Evolutionary conservation across 2,888 invertebrate species (phyloP).

Genomic region (Acrobasis repandana): DNA sequence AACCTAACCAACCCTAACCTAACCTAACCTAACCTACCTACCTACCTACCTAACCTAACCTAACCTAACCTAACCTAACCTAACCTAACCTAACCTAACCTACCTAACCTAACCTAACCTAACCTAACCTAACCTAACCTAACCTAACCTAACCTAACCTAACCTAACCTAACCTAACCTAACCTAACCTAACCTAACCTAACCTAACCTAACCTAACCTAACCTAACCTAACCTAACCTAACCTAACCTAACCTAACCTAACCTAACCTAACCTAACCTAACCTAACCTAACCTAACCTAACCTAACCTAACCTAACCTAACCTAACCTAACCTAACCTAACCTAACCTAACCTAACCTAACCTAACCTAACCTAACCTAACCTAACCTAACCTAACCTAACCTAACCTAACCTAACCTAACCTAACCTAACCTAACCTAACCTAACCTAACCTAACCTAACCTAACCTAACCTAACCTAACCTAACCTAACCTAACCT

Average conservation of each 20-base stretch:
- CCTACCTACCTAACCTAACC: conserved; percentile 27
- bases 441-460: conserved; percentile 33
- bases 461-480: conserved; percentile 32
- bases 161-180: conserved; percentile 29
- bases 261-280: conserved; percentile 27
- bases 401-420: conserved; percentile 31
- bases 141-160: conserved; percentile 26
- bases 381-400: conserved; percentile 31
- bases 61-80: conserved; percentile 33
- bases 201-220: conserved; percentile 26
- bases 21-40: conserved; percentile 31
- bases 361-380: conserved; percentile 36
- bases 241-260: conserved; percentile 30
- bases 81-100: conserved; percentile 32
- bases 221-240: conserved; percentile 35
- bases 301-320: conserved; percentile 39
- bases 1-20: too few species aligned
- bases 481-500: conserved; percentile 35
- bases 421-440: conserved; percentile 37
- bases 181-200: conserved; percentile 31
- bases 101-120: conserved; percentile 31
- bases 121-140: conserved; percentile 30
- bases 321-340: conserved; percentile 38
- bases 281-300: conserved; percentile 31
- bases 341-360: conserved; percentile 36